phyloP scores from a whole-genome alignment of 2,888 invertebrate species.

The Theretra japonica region DNA sequence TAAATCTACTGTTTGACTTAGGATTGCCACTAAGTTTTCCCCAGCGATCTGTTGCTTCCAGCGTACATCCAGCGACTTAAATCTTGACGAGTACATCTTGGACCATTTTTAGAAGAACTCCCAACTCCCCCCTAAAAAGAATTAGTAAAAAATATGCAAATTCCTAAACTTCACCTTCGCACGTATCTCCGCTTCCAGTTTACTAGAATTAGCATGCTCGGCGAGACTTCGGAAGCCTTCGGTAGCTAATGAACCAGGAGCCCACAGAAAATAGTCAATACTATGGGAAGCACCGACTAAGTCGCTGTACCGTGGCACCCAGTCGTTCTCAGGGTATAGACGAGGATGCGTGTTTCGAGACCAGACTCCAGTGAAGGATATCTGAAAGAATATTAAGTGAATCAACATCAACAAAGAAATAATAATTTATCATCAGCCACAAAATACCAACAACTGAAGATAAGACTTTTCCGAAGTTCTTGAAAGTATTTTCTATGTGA shows the following conservation, averaged over 20 bases:
- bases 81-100: too few species aligned
- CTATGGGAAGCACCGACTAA: constrained; percentile 74
- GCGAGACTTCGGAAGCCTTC: constrained; percentile 70
- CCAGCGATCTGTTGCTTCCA: neutral
- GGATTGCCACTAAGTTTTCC: too few species aligned
- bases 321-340: constrained; percentile 73
- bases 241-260: constrained; percentile 66
- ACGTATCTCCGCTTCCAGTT: constrained; percentile 70
- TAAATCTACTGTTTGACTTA: too few species aligned
- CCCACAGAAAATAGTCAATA: constrained; percentile 67
- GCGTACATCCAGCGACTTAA: too few species aligned
- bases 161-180: constrained; percentile 58
- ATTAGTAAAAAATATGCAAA: neutral
- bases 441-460: too few species aligned
- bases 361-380: constrained; percentile 75
- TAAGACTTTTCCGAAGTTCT: too few species aligned
- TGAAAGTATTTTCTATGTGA: too few species aligned
- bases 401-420: neutral
- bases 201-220: constrained; percentile 71
- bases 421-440: too few species aligned
- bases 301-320: constrained; percentile 72
- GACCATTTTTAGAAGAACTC: neutral
- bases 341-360: constrained; percentile 74
- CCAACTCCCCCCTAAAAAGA: neutral
- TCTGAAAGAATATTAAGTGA: constrained; percentile 44